Base-by-base conservation (phyloP, 2,797 vertebrate genomes). In the Poecile montanus region DNA sequence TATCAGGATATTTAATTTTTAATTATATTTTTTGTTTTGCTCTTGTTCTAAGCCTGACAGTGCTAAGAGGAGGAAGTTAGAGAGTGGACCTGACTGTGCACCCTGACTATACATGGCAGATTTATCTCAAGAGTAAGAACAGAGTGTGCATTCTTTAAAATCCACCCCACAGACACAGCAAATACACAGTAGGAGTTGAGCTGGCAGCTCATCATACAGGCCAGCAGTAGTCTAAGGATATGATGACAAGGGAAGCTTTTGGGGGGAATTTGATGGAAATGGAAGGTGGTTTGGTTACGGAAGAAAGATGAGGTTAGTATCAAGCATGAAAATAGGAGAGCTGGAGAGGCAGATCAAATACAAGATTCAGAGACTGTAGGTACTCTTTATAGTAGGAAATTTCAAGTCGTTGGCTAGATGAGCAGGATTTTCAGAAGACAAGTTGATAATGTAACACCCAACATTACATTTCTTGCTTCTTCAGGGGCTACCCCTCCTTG, bases 141-240 rank as follows among this genome's bases (percentile, higher is more conserved):
- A 86, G 47, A 66, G 51, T 26, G 73, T 78, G n/a, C 62, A 42
- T 15, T 78, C 62, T 88, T 88, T 75, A 84, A 84, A 95, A 86
- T 68, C 79, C 73, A 81, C n/a, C 44, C 62, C 56, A 62, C 18
- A 84, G 76, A 85, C 67, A 71, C 6, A 75, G 56, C n/a, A 88
- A 88, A 94, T 77, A 68, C 53, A 82, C 48, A 93, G 71, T 30
- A 94, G 70, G 83, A 96, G 67, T 70, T 76, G 54, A 93, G 78
- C 91, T 92, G 85, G 79, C 68, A 89, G 72, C 45, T 47, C 36
- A 4, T 60, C 18, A 21, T 26, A 85, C 0, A 3, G 63, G 16
- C 29, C 91, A 92, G 67, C 56, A 73, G 36, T 25, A 62, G 29
- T 94, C 81, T 53, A 74, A 83, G 45, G 92, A 85, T 53, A 62